A percentile compares a stretch with the other conserved stretches of the same genome.
Conservation (phyloP, 1,140 invertebrate genomes). For the Lordiphosa collinella region DNA sequence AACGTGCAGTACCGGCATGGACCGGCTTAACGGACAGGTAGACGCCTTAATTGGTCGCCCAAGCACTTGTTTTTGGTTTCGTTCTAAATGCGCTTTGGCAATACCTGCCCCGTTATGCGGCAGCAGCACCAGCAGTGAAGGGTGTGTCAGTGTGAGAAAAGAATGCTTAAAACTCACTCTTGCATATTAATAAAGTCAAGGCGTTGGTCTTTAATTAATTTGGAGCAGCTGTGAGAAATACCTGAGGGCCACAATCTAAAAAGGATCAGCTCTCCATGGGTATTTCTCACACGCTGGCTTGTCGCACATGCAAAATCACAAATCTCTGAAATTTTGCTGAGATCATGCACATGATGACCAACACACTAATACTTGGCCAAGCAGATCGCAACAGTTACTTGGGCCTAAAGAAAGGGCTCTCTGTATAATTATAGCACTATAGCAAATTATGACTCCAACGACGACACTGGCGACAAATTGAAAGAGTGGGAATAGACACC, state of each 20-base stretch:
- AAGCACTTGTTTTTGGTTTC: constrained; percentile 16
- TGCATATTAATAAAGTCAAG: not conserved
- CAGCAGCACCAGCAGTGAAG: not conserved
- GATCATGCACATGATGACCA: constrained; percentile 11
- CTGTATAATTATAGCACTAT: not conserved
- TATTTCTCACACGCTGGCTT: constrained; percentile 2
- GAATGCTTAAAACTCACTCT: constrained; percentile 16
- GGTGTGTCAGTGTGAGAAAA: constrained; percentile 29
- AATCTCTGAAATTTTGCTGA: constrained; percentile 7
- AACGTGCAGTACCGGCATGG: constrained; percentile 40
- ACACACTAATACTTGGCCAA: constrained; percentile 4
- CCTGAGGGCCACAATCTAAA: constrained; percentile 10
- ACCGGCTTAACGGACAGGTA: constrained; percentile 58
- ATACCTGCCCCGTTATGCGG: constrained; percentile 42
- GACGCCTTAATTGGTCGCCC: constrained; percentile 39
- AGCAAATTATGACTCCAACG: constrained; percentile 11
- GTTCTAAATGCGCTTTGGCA: constrained; percentile 49
- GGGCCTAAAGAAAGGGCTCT: constrained; percentile 6
- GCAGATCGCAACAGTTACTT: constrained; percentile 4
- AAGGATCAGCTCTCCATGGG: constrained; percentile 18
- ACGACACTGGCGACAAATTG: constrained; percentile 52
- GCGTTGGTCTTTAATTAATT: constrained; percentile 16
- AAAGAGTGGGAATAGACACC: constrained; percentile 54
- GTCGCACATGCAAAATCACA: constrained; percentile 7
- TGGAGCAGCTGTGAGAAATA: constrained; percentile 22